These are phyloP conservation scores for Leptocoma aspasia DNA, from an alignment of 2,113 vertebrate genomes.

Conservation along the genomic window DNA sequence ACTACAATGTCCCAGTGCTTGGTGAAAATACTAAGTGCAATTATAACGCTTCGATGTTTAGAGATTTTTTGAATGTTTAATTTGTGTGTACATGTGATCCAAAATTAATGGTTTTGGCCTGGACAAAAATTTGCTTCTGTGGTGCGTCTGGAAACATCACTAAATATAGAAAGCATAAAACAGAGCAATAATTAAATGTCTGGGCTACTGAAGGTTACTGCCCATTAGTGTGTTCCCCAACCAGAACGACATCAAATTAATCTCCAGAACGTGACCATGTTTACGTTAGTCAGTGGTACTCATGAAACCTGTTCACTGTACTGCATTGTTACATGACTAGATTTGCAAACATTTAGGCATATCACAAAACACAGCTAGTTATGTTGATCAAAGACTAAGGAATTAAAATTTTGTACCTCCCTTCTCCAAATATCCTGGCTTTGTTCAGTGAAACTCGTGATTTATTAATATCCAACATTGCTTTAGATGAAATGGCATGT, in stretches of 20 bases:
- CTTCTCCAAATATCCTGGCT: not conserved
- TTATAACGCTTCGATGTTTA: not conserved
- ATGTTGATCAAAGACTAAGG: not conserved
- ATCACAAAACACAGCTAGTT: not conserved
- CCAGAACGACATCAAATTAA: not conserved
- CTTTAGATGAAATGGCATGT: not conserved
- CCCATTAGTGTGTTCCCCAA: not conserved
- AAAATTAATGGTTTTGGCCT: not conserved
- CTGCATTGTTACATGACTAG: not conserved
- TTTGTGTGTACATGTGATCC: not conserved
- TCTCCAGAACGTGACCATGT: not conserved
- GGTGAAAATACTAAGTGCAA: not conserved
- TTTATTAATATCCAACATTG: not conserved
- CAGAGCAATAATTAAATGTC: not conserved
- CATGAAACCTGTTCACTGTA: not conserved
- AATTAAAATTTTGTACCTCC: not conserved
- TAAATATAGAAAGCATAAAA: not conserved
- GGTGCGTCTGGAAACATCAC: not conserved
- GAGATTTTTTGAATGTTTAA: not conserved
- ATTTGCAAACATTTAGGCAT: not conserved
- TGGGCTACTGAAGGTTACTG: not conserved
- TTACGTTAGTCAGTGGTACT: not conserved
- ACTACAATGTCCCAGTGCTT: not conserved
- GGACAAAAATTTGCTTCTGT: not conserved
- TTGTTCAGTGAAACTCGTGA: not conserved